phyloP scores from a whole-genome alignment of 2,113 vertebrate genomes.

The Brachyistius frenatus region DNA sequence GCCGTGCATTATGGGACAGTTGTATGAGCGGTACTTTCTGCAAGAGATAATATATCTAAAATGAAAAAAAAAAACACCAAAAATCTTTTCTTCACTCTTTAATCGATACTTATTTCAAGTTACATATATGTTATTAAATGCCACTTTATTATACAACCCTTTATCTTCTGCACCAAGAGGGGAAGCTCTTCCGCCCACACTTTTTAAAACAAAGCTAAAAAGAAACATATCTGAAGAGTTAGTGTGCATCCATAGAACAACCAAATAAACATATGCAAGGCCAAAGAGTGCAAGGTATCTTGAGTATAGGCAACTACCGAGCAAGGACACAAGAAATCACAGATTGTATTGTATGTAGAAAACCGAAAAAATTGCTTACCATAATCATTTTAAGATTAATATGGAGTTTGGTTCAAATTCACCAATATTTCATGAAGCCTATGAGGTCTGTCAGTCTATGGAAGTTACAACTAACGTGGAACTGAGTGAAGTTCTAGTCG shows the following conservation, averaged over 20 bases:
- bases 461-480: conserved; percentile 58
- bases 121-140: conserved; percentile 82
- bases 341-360: conserved; percentile 70
- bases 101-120: conserved; percentile 78
- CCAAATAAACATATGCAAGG: conserved; percentile 75
- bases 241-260: conserved; percentile 76
- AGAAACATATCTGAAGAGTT: conserved; percentile 68
- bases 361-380: conserved; percentile 47
- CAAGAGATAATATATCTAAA: no score
- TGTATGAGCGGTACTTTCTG: no score
- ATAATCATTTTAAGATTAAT: conserved; percentile 56
- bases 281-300: conserved; percentile 75
- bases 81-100: conserved; percentile 64
- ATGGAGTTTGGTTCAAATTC: conserved; percentile 59
- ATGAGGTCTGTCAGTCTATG: conserved; percentile 55
- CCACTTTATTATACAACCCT: conserved; percentile 80
- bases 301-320: conserved; percentile 78
- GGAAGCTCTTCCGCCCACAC: conserved; percentile 62
- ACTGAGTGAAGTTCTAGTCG: conserved; percentile 58
- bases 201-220: conserved; percentile 74
- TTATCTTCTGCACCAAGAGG: conserved; percentile 53
- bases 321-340: conserved; percentile 75
- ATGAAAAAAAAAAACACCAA: conserved; percentile 14
- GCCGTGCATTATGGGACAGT: no score
- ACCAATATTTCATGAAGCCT: conserved; percentile 59